phyloP scores from a whole-genome alignment of 1,140 invertebrate genomes.

The Andricus grossulariae region DNA sequence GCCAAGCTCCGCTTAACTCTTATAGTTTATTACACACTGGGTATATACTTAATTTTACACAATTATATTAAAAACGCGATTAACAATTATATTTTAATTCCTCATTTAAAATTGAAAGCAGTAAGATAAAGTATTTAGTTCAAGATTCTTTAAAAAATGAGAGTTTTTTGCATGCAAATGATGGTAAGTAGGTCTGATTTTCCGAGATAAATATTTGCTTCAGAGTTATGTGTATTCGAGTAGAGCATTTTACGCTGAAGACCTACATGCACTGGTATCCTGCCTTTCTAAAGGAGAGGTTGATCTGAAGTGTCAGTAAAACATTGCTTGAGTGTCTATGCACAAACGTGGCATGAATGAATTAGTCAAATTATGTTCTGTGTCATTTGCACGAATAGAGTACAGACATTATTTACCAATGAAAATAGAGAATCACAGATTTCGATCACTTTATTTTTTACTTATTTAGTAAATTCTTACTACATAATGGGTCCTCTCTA shows the following conservation, averaged over 20 bases:
- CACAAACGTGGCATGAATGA: slow-evolving; percentile 25
- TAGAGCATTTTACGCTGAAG: not conserved
- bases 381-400: slow-evolving; percentile 20
- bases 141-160: too few species aligned
- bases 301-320: slow-evolving; percentile 23
- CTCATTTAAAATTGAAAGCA: too few species aligned
- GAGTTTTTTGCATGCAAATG: not conserved
- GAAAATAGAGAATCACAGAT: not conserved
- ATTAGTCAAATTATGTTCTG: slow-evolving; percentile 15
- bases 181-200: not conserved
- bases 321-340: slow-evolving; percentile 15
- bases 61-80: too few species aligned
- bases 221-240: not conserved
- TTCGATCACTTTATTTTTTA: not conserved
- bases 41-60: too few species aligned
- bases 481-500: not conserved
- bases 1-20: too few species aligned
- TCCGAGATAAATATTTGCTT: slow-evolving; percentile 16
- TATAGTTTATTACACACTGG: too few species aligned
- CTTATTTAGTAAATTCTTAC: slow-evolving; percentile 9
- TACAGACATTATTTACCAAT: not conserved
- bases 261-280: slow-evolving; percentile 26
- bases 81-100: too few species aligned
- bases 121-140: too few species aligned
- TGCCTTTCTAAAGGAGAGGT: slow-evolving; percentile 30